A percentile compares a stretch with the other conserved stretches of the same genome.
Evolutionary conservation across 2,113 vertebrate species (phyloP).

Genomic region (Serinus canaria): DNA sequence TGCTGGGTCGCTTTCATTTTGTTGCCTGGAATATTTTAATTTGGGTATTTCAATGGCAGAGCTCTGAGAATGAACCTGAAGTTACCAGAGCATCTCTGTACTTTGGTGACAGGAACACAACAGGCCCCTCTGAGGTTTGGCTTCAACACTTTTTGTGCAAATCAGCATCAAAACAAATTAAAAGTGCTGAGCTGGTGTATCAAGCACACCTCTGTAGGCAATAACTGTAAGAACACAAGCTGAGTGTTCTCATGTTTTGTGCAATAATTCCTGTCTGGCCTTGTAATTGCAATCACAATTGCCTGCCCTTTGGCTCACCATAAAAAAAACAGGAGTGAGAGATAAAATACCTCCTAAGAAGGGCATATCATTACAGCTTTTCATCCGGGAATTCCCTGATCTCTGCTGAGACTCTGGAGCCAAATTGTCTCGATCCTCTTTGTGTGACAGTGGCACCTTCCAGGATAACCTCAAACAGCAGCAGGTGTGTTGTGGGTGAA

Average conservation of each 20-base stretch:
- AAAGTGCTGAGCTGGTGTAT: neutral
- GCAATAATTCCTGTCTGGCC: neutral
- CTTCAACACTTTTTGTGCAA: neutral
- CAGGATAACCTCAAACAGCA: neutral
- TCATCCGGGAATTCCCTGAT: neutral
- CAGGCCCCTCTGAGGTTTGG: neutral
- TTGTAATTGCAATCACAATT: neutral
- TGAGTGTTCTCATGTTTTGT: neutral
- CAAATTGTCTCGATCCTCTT: neutral
- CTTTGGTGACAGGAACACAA: neutral
- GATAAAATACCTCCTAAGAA: neutral
- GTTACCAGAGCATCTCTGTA: neutral
- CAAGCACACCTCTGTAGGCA: neutral
- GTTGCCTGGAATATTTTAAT: neutral
- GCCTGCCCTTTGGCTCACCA: neutral
- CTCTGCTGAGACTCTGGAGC: neutral
- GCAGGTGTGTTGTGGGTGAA: too few species aligned
- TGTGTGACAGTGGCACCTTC: neutral
- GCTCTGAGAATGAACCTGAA: neutral
- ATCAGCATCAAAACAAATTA: neutral
- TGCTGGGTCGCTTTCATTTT: neutral
- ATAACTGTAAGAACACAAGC: neutral
- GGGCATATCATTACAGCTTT: neutral
- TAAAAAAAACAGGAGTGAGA: neutral
- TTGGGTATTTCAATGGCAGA: neutral